Percentiles rank a stretch among this genome's conserved stretches.
Conservation (phyloP, 2,797 vertebrate species). For the Platalea minor region DNA sequence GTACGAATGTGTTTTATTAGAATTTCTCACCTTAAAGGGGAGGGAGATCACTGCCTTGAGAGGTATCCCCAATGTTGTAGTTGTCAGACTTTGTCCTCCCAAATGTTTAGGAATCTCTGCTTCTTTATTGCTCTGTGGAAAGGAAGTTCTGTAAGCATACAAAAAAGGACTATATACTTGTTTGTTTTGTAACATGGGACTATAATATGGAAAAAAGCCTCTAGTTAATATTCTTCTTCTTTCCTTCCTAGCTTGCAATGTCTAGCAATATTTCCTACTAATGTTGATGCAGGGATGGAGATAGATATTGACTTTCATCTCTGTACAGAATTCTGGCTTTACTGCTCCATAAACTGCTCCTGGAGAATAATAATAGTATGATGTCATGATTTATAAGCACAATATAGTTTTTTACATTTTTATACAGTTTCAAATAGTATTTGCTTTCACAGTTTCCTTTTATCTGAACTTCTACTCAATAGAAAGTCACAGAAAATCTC, state of each 20-base stretch:
- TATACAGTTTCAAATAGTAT: constrained; percentile 47
- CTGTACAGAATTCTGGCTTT: constrained; percentile 30
- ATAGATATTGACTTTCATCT: constrained; percentile 56
- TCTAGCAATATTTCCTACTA: constrained; percentile 41
- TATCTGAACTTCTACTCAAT: constrained; percentile 10
- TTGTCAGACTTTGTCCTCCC: background rate
- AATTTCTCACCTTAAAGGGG: background rate
- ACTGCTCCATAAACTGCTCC: constrained; percentile 55
- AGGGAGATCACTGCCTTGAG: background rate
- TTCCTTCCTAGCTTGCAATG: background rate
- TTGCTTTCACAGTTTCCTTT: constrained; percentile 52
- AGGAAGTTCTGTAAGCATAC: background rate
- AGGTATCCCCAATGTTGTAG: background rate
- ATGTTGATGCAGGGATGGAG: constrained; percentile 17
- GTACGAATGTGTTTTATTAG: background rate
- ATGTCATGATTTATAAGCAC: constrained; percentile 51
- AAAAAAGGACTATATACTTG: background rate
- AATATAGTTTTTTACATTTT: constrained; percentile 44
- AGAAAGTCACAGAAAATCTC: background rate
- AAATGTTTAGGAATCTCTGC: background rate
- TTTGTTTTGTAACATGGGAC: background rate
- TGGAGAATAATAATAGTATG: constrained; percentile 60
- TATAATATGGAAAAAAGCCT: background rate
- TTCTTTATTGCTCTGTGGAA: background rate
- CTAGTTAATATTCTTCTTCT: constrained; percentile 42